Evolutionary conservation across 1,140 invertebrate genomes (phyloP), one percentile per base, ranked within the genome.

Genomic region (Drosophila ficusphila): DNA sequence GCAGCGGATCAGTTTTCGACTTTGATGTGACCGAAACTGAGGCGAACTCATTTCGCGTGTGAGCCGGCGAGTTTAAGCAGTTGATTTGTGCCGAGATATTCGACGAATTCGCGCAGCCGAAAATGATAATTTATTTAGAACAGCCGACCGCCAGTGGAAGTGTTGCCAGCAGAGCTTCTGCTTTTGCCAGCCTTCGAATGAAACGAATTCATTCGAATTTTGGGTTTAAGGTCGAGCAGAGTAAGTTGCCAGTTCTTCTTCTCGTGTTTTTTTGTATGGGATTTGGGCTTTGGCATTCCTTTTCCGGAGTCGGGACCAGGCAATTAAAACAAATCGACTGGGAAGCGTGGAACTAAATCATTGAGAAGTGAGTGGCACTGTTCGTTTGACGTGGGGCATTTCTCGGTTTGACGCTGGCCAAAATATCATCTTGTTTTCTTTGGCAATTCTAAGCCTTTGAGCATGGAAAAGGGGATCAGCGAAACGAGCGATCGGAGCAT

Each of bases 71-170:
- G 53, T 73, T 70, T 86, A 88, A 86, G 77, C 82, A 88, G 82
- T 86, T 86, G 82, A 88, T 88, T 86, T 86, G 81, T 85, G 81
- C 82, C 41, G 68, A 79, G 82, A 76, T 76, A 76, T 85, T 85
- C 81, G 68, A 52, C 81, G 79, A 81, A 85, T 64, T 73, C 76
- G 56, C 76, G 56, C 76, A 60, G 76, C 58, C 67, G 36, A 64
- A 86, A 86, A 75, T 86, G 76, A 86, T 86, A 88, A 86, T 86
- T 86, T 86, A 86, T 86, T 86, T 86, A 88, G 82, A 88, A 86
- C 82, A 60, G 64, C 23, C 25, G 39, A 36, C 57, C 8, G 33
- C n/a, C n/a, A n/a, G 18, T 39, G 41, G 36, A 72, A 56, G 70
- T 79, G 76, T 81, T 76, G 41, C 47, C 65, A 31, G n/a, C 56